phyloP scores from a whole-genome alignment of 2,888 invertebrate genomes.

The Drosophila meridionalis region DNA sequence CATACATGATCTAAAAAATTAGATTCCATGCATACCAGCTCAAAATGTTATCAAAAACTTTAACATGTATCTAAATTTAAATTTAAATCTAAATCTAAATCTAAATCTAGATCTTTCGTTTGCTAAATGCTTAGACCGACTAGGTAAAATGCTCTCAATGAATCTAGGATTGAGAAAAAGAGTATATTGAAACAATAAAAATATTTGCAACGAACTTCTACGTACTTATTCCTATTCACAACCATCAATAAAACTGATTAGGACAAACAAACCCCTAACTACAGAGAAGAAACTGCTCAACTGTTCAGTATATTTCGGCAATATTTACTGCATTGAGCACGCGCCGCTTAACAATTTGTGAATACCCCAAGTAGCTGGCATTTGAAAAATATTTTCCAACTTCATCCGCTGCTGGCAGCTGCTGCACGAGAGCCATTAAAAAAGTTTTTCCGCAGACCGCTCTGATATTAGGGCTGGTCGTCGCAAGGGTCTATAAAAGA shows the following conservation, averaged over 20 bases:
- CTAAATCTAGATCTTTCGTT: no score
- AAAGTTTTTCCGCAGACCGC: slow-evolving; percentile 54
- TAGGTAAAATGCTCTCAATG: background rate
- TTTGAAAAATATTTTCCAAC: slow-evolving; percentile 32
- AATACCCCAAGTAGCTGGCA: background rate
- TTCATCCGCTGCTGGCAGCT: slow-evolving; percentile 64
- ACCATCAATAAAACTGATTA: background rate
- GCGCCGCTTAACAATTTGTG: background rate
- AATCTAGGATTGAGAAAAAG: no score
- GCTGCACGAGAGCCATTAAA: slow-evolving; percentile 73
- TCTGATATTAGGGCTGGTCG: slow-evolving; percentile 54
- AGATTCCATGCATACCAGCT: no score
- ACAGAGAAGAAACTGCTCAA: no score
- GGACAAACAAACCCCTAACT: background rate
- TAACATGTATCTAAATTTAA: no score
- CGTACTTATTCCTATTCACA: no score
- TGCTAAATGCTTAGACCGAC: background rate
- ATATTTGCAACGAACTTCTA: no score
- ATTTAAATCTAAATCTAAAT: no score
- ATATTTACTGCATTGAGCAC: background rate
- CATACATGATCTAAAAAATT: no score
- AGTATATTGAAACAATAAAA: no score
- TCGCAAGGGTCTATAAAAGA: slow-evolving; percentile 63
- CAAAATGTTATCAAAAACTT: no score
- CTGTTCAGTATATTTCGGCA: background rate